Evolutionary conservation across 1,140 invertebrate genomes (phyloP), one percentile per base, ranked within the genome.

Genomic region (Acyrthosiphon pisum): DNA sequence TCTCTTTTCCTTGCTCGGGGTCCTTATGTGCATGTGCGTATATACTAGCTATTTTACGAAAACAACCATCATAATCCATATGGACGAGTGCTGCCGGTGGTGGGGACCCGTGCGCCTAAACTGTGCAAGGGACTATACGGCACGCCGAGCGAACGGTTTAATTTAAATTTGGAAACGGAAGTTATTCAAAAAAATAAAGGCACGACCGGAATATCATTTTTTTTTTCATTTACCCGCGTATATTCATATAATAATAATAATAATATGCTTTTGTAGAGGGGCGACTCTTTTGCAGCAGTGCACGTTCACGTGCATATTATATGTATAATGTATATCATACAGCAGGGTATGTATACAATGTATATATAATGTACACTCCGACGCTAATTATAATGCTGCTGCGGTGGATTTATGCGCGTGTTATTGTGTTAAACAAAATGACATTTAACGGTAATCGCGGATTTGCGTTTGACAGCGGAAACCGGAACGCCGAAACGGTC

Each of bases 81-180:
- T n/a, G n/a, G 60, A 41, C 3, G 30, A 37, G 81, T 23, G 81
- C 4, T 41, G 35, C 2, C 4, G 41, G 23, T 87, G 44, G 14
- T n/a, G 1, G 8, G n/a, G 81, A 35, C 30, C n/a, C 68, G 14
- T 8, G 11, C 44, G 84, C 26, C 6, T 26, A 87, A 37, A 46
- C 41, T 87, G 30, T 87, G 30, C 11, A 26, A 84, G 41, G 83
- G 35, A 41, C 37, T n/a, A 3, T 53, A 53, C 35, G 76, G 37
- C 41, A 9, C 3, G 30, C 3, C 26, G 44, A 11, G 14, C 50
- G 20, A 88, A 53, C 22, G 87, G n/a, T 50, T 89, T 53, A 89
- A 89, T 35, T 89, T 89, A 35, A 89, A 89, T 89, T 53, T 23
- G 48, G 46, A 89, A 89, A 53, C 87, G 48, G 87, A 89, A 89